These are phyloP conservation scores for Chelon labrosus DNA, from an alignment of 2,797 vertebrate species.

Conservation along the genomic window DNA sequence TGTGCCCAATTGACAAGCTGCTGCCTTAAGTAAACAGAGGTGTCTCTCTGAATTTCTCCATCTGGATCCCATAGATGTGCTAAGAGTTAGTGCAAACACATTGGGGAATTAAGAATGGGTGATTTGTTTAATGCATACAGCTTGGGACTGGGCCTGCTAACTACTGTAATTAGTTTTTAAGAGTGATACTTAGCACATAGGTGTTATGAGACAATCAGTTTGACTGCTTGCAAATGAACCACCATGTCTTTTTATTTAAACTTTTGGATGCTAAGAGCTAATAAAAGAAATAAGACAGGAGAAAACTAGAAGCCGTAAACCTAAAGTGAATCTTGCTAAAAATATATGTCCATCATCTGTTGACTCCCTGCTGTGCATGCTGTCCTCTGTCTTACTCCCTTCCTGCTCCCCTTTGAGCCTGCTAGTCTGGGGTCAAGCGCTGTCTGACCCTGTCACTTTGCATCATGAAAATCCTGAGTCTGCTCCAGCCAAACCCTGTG, in stretches of 20 bases:
- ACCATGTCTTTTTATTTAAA: background rate
- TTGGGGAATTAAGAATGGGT: conserved; percentile 81
- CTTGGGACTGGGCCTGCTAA: conserved; percentile 11
- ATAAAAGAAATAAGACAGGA: background rate
- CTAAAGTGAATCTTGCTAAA: conserved; percentile 29
- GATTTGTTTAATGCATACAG: conserved; percentile 70
- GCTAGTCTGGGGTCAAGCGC: conserved; percentile 70
- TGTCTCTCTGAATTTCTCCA: conserved; percentile 84
- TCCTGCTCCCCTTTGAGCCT: conserved; percentile 80
- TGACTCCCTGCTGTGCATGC: conserved; percentile 43
- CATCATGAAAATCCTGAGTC: conserved; percentile 43
- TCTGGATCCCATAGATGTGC: conserved; percentile 90
- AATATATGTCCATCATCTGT: conserved; percentile 57
- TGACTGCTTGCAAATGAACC: background rate
- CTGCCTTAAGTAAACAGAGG: conserved; percentile 92
- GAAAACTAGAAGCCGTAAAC: conserved; percentile 1
- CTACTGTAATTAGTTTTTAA: conserved; percentile 56
- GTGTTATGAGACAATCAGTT: conserved; percentile 14
- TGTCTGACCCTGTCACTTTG: conserved; percentile 64
- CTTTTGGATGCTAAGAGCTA: background rate
- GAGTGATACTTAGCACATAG: conserved; percentile 33
- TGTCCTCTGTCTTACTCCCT: conserved; percentile 35
- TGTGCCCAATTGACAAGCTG: conserved; percentile 92
- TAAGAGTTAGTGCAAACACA: conserved; percentile 88
- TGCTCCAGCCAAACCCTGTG: conserved; percentile 26